Conservation (phyloP, 2,113 vertebrate genomes). For the Mirza zaza region DNA sequence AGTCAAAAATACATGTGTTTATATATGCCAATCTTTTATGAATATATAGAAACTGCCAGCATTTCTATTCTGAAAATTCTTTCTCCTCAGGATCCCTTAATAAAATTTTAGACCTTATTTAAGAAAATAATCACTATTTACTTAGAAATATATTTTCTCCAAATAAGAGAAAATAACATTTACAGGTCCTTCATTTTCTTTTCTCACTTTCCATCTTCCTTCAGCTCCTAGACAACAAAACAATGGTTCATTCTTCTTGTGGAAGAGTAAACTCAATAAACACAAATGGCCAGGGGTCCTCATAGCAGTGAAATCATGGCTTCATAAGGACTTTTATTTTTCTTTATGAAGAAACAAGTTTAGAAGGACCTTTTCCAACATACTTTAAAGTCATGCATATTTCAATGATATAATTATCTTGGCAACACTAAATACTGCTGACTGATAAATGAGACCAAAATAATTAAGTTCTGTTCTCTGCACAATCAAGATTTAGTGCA, state of each 20-base stretch:
- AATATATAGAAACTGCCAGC: slow-evolving; percentile 6
- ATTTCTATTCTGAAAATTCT: slow-evolving; percentile 34
- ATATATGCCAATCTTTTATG: not conserved
- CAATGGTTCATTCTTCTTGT: slow-evolving; percentile 83
- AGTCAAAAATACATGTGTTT: slow-evolving; percentile 3
- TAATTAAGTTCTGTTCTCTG: slow-evolving; percentile 73
- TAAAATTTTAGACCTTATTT: not conserved
- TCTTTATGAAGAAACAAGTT: slow-evolving; percentile 45
- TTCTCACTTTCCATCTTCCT: slow-evolving; percentile 82
- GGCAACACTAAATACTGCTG: slow-evolving; percentile 38
- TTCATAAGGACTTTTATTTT: slow-evolving; percentile 38
- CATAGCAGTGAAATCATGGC: slow-evolving; percentile 63
- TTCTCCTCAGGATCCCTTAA: slow-evolving; percentile 7
- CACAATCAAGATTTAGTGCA: slow-evolving; percentile 64
- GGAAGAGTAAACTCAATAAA: slow-evolving; percentile 83
- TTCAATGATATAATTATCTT: slow-evolving; percentile 65
- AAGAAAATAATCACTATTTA: slow-evolving; percentile 40
- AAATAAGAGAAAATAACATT: slow-evolving; percentile 60
- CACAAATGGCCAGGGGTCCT: slow-evolving; percentile 64
- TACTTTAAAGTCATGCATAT: slow-evolving; percentile 39
- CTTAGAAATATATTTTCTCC: slow-evolving; percentile 5
- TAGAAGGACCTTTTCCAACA: slow-evolving; percentile 43
- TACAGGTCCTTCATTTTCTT: slow-evolving; percentile 61
- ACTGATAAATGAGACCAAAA: slow-evolving; percentile 75
- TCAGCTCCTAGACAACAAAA: slow-evolving; percentile 84